Evolutionary conservation across 2,797 vertebrate genomes (phyloP), one percentile per base, ranked within the genome.

Genomic region (Pempheris klunzingeri): DNA sequence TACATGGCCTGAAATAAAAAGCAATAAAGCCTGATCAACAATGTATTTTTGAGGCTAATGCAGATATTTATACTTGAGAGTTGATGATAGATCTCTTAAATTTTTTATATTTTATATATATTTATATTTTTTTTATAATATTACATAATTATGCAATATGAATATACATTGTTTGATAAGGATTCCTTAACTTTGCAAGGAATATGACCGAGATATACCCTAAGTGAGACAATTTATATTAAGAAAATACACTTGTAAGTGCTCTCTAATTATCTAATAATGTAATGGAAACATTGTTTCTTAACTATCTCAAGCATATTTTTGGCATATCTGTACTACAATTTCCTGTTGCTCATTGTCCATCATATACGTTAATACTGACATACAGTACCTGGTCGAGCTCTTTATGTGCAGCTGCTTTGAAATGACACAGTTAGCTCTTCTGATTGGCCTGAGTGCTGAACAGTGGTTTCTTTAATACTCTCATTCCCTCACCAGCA

Each of bases 401-500:
- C 46, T 34, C 46, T 41, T 57, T 26, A 22, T 28, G 26, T 30
- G 55, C 55, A 32, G 24, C 24, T 55, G 0, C 59, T 47, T 53
- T 54, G 7, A 73, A 73, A 30, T 24, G 18, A n/a, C 17, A 62
- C 66, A 17, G 12, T 20, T 49, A 13, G 24, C 44, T 38, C 18
- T 30, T 26, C 53, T 0, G 3, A 20, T 14, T 43, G 49, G 70
- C 39, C 39, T 1, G 44, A 41, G 39, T 58, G 34, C 5, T 43
- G 47, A 22, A 36, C 66, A 49, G 4, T 9, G 18, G 28, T 32
- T 26, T 44, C n/a, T 68, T 32, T 64, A 41, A 44, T 60, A 38
- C 55, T 53, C 30, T 60, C 41, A 44, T 61, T 52, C 62, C 34
- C 26, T 78, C 43, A 30, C 28, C 13, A 22, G 28, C 14, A 47